Evolutionary conservation across 2,888 invertebrate genomes (phyloP).

Genomic region (Callinectes sapidus): DNA sequence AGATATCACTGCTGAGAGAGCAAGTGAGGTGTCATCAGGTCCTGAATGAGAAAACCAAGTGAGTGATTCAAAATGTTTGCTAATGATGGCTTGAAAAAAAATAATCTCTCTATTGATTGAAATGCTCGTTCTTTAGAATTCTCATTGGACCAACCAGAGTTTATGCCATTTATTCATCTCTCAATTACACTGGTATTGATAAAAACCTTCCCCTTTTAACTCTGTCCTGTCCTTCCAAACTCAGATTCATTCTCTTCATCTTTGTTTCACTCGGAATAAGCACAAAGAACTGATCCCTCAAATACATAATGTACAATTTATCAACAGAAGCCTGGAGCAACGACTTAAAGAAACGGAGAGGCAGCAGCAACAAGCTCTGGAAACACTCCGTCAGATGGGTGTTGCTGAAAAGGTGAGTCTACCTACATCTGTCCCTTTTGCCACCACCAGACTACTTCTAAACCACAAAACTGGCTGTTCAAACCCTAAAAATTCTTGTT

Average conservation of each 20-base stretch:
- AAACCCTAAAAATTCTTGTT: not conserved
- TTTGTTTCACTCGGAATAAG: too few relatives aligned
- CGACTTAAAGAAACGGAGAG: slow-evolving; percentile 78
- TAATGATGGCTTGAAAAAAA: not conserved
- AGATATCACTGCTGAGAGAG: slow-evolving; percentile 80
- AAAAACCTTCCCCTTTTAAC: too few relatives aligned
- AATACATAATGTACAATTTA: slow-evolving; percentile 74
- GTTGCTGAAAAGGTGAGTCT: slow-evolving; percentile 49
- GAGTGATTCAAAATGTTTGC: not conserved
- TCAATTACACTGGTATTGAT: not conserved
- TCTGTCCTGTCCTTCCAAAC: too few relatives aligned
- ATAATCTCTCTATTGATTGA: not conserved
- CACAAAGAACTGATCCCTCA: too few relatives aligned
- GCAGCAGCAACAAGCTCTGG: slow-evolving; percentile 78
- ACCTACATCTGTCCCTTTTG: not conserved
- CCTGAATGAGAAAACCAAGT: slow-evolving; percentile 50
- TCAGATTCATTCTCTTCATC: too few relatives aligned
- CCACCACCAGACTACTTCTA: not conserved
- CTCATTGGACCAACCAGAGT: not conserved
- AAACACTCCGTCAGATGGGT: slow-evolving; percentile 76
- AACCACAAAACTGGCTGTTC: not conserved
- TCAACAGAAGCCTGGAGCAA: slow-evolving; percentile 78
- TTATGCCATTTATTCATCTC: not conserved
- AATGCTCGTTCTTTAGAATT: not conserved
- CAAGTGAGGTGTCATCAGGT: slow-evolving; percentile 77